These are phyloP conservation scores for Eilema sororculum DNA, from an alignment of 2,888 invertebrate species.

Conservation along the genomic window DNA sequence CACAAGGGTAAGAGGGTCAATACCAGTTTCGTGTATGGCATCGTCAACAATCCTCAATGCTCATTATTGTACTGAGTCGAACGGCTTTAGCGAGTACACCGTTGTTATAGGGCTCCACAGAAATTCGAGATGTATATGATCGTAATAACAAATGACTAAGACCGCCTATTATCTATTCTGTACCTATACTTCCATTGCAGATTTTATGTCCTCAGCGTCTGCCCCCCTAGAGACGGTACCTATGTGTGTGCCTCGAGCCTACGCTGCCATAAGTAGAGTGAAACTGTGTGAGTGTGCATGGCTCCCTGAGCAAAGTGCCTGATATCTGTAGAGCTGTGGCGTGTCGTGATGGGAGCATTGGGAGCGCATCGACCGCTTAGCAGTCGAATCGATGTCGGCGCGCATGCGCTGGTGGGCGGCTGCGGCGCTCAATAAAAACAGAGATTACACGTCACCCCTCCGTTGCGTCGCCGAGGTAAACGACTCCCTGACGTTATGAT, in stretches of 20 bases:
- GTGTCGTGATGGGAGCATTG: conserved; percentile 52
- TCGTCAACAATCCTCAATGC: neutral
- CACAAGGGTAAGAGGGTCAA: neutral
- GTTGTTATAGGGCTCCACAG: neutral
- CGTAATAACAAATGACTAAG: neutral
- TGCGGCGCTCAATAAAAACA: conserved; percentile 64
- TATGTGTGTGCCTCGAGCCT: conserved; percentile 22
- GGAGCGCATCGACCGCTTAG: conserved; percentile 58
- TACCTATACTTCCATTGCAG: conserved; percentile 15
- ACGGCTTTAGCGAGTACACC: neutral
- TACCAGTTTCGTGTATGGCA: neutral
- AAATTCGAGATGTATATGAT: neutral
- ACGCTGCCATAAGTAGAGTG: conserved; percentile 25
- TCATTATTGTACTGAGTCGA: neutral
- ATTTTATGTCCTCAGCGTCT: conserved; percentile 30
- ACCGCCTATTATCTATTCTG: conserved; percentile 1
- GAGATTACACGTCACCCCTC: conserved; percentile 72
- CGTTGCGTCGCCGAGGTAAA: conserved; percentile 72
- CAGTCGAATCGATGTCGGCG: conserved; percentile 59
- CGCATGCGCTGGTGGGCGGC: conserved; percentile 62
- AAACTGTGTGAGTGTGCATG: conserved; percentile 31
- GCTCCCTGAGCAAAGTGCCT: conserved; percentile 30
- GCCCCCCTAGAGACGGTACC: conserved; percentile 19
- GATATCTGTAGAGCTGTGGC: conserved; percentile 43
- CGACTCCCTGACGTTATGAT: conserved; percentile 79